A percentile compares a stretch with the other conserved stretches of the same genome.
These are phyloP conservation scores for Thereva nobilitata DNA, from an alignment of 2,888 invertebrate species.

Conservation along the genomic window DNA sequence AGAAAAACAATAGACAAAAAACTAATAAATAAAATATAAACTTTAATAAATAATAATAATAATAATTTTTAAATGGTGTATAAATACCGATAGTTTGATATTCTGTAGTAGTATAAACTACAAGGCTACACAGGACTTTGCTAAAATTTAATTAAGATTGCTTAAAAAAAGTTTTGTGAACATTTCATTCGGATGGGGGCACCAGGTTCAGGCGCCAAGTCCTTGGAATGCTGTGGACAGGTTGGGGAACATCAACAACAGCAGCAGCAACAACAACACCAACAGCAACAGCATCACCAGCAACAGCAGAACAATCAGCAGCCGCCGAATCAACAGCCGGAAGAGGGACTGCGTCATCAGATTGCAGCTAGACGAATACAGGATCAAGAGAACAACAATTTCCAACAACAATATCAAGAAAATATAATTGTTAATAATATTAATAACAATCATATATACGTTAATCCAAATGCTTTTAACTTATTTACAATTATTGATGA, in stretches of 20 bases:
- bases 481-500: slow-evolving; percentile 42
- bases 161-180: not conserved
- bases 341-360: slow-evolving; percentile 28
- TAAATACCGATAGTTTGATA: too few relatives aligned
- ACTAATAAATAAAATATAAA: too few relatives aligned
- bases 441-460: slow-evolving; percentile 44
- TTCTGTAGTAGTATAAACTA: not conserved
- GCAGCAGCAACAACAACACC: slow-evolving; percentile 7
- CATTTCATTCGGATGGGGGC: slow-evolving; percentile 37
- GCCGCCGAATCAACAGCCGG: slow-evolving; percentile 1
- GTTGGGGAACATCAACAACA: slow-evolving; percentile 30
- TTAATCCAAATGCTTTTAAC: slow-evolving; percentile 42
- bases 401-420: slow-evolving; percentile 27
- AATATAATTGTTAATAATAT: slow-evolving; percentile 36
- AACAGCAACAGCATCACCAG: slow-evolving; percentile 28
- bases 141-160: not conserved
- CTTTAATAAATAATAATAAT: too few relatives aligned
- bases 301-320: slow-evolving; percentile 23
- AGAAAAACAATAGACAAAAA: too few relatives aligned
- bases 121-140: not conserved
- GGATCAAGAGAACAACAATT: slow-evolving; percentile 46
- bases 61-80: too few relatives aligned
- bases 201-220: slow-evolving; percentile 35
- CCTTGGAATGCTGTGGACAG: slow-evolving; percentile 33
- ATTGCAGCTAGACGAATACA: slow-evolving; percentile 37